phyloP scores from a whole-genome alignment of 2,797 vertebrate genomes.

The Pseudochaenichthys georgianus region DNA sequence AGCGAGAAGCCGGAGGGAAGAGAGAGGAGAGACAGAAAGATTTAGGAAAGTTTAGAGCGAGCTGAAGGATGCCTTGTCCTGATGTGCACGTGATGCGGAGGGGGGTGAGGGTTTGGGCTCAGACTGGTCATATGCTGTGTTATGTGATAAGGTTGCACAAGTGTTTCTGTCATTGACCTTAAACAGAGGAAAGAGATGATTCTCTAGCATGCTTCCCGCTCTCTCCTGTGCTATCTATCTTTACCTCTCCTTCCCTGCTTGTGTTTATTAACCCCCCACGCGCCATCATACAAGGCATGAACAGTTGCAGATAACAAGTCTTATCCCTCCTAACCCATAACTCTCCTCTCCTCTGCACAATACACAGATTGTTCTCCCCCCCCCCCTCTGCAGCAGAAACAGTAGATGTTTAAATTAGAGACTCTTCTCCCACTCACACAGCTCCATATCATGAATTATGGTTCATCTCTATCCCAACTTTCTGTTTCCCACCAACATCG shows the following conservation, averaged over 20 bases:
- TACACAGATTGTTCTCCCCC: slow-evolving; percentile 56
- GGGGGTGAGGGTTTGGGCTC: slow-evolving; percentile 36
- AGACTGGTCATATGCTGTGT: slow-evolving; percentile 67
- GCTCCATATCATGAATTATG: slow-evolving; percentile 27
- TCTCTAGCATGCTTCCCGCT: slow-evolving; percentile 13
- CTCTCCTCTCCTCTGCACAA: slow-evolving; percentile 50
- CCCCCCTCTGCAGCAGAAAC: slow-evolving; percentile 44
- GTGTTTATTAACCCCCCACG: slow-evolving; percentile 29
- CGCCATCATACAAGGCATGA: slow-evolving; percentile 30
- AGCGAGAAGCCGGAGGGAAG: neutral
- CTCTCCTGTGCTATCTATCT: slow-evolving; percentile 19
- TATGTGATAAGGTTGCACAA: slow-evolving; percentile 72
- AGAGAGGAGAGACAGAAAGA: slow-evolving; percentile 8
- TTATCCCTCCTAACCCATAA: slow-evolving; percentile 13
- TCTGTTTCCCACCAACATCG: slow-evolving; percentile 24
- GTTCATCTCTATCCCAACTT: slow-evolving; percentile 22
- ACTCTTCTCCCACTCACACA: slow-evolving; percentile 31
- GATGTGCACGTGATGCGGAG: slow-evolving; percentile 54
- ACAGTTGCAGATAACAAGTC: slow-evolving; percentile 69
- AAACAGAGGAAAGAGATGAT: slow-evolving; percentile 40
- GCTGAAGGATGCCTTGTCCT: slow-evolving; percentile 49
- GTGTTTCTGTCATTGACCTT: slow-evolving; percentile 69
- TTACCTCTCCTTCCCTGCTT: slow-evolving; percentile 7
- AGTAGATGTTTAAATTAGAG: slow-evolving; percentile 59
- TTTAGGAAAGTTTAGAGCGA: slow-evolving; percentile 14